Conservation (phyloP, 2,113 vertebrate species). For the Dromas ardeola region DNA sequence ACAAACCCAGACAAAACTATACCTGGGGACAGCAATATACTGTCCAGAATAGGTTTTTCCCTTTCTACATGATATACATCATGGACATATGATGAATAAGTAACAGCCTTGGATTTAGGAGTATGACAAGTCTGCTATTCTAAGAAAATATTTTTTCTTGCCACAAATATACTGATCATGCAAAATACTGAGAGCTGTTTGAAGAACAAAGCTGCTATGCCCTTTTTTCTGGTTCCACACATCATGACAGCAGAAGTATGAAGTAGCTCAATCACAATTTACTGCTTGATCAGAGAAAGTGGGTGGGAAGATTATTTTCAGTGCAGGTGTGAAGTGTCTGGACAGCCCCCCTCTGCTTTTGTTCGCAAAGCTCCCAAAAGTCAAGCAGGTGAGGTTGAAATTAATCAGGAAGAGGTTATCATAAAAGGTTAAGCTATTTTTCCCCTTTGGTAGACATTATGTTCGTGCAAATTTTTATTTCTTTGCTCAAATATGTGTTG, state of each 20-base stretch:
- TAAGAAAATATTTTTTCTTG: background rate
- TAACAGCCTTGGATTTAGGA: background rate
- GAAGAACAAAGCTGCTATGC: background rate
- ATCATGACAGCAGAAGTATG: background rate
- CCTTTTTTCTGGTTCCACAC: background rate
- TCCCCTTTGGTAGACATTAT: background rate
- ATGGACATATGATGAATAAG: rapidly evolving
- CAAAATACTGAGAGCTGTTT: background rate
- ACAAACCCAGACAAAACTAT: background rate
- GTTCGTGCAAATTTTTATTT: background rate
- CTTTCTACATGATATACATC: background rate
- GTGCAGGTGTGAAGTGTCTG: background rate
- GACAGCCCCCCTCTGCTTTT: rapidly evolving
- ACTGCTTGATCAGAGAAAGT: background rate
- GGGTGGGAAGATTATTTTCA: background rate
- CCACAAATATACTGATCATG: background rate
- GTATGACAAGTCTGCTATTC: background rate
- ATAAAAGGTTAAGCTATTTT: background rate
- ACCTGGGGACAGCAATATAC: background rate
- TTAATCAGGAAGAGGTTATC: background rate
- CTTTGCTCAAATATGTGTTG: background rate
- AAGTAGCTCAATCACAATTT: background rate
- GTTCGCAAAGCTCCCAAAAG: background rate
- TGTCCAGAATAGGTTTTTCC: background rate
- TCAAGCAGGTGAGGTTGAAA: background rate